Evolutionary conservation across 1,140 invertebrate species (phyloP).

Genomic region (Belonocnema kinseyi): DNA sequence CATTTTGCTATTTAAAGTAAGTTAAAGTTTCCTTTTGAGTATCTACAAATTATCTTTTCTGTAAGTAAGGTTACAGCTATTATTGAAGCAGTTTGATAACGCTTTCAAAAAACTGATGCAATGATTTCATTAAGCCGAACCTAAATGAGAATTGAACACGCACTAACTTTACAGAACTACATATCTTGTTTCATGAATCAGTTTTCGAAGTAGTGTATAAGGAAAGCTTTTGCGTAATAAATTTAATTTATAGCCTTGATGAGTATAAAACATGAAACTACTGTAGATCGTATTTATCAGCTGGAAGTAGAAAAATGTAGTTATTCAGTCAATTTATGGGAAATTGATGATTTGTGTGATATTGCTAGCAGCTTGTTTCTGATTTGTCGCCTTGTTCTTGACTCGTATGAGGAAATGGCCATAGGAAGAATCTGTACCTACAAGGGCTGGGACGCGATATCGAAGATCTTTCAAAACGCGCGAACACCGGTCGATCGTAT

Average conservation of each 20-base stretch:
- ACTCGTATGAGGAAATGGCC: constrained; percentile 6
- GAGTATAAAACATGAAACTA: too few relatives aligned
- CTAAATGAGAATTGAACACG: too few relatives aligned
- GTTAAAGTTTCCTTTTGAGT: neutral
- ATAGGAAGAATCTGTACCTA: neutral
- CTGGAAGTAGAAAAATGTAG: too few relatives aligned
- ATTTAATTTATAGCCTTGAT: too few relatives aligned
- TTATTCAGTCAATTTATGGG: neutral
- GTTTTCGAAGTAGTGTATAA: too few relatives aligned
- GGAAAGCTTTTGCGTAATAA: too few relatives aligned
- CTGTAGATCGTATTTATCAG: too few relatives aligned
- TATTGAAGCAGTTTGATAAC: neutral
- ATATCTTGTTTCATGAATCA: too few relatives aligned
- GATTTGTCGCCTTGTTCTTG: constrained; percentile 5
- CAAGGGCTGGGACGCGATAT: constrained; percentile 23
- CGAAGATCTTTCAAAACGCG: constrained; percentile 29
- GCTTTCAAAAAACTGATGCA: neutral
- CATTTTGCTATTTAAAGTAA: neutral
- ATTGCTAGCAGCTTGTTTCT: constrained; percentile 1
- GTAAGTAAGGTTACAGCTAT: neutral
- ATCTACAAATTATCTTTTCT: neutral
- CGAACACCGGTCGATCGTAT: constrained; percentile 23
- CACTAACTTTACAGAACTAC: too few relatives aligned
- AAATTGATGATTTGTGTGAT: constrained; percentile 11
- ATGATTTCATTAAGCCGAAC: neutral